Evolutionary conservation across 2,113 vertebrate species (phyloP), one percentile per base, ranked within the genome.

Genomic region (Eleginops maclovinus): DNA sequence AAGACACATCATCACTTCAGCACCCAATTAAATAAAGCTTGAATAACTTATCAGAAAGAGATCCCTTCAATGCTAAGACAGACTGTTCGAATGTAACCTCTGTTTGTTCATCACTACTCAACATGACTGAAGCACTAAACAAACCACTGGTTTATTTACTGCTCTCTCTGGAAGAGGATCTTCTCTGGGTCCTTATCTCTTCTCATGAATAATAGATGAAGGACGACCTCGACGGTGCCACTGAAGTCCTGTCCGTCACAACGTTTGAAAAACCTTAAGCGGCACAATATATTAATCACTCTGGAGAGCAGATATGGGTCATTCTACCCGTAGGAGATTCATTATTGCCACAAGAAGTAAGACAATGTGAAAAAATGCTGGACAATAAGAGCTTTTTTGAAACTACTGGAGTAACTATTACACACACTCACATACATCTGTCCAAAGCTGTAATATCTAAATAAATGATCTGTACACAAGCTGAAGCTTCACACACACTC

Each of bases 121-220:
- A 47, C 26, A 21, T 9, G 21, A 67, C 64, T 41, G 10, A 59
- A 59, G 3, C 28, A 40, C 43, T n/a, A 14, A 16, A 31, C 21
- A 61, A 76, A 54, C 49, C 21, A 47, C 15, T 21, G 1, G 17
- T 69, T 56, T 36, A 26, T 59, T 28, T 49, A 49, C 31, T 63
- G 21, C 55, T 70, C 36, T 69, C 47, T 51, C 67, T 56, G 49
- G 47, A 51, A 19, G 17, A 74, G 50, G 31, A 40, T 63, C 79
- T 77, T 50, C n/a, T 28, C 53, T 60, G 46, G 24, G 36, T 72
- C 12, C 47, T 58, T 19, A 67, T 81, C 53, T 79, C 73, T 65
- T 60, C 56, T 69, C 61, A 89, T 91, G 88, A 87, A 87, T 90
- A 89, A 91, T 66, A 80, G 70, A 89, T 9, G 17, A 4, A 55